Evolutionary conservation across 2,888 invertebrate species (phyloP).

Genomic region (Barypeithes pellucidus): DNA sequence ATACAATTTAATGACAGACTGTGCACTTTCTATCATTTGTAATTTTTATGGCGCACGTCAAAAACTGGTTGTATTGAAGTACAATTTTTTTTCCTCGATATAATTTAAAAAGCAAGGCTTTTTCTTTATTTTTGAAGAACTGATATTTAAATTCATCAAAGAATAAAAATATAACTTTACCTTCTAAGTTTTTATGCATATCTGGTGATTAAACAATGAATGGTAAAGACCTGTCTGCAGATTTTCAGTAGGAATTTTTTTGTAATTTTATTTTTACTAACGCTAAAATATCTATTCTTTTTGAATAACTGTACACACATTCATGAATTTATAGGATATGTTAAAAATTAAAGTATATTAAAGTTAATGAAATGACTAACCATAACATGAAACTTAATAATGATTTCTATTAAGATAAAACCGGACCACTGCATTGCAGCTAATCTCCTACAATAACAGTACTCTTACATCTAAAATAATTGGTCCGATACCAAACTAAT

Average conservation of each 20-base stretch:
- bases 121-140: too few relatives aligned
- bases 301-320: slow-evolving; percentile 6
- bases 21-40: slow-evolving; percentile 17
- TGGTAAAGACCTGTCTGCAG: too few relatives aligned
- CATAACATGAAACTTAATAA: not conserved
- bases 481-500: slow-evolving; percentile 3
- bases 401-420: slow-evolving; percentile 19
- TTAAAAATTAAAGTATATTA: slow-evolving; percentile 1
- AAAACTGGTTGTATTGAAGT: not conserved
- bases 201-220: too few relatives aligned
- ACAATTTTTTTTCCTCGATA: too few relatives aligned
- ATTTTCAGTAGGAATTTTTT: too few relatives aligned
- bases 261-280: too few relatives aligned
- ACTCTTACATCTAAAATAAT: not conserved
- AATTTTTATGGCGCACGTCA: slow-evolving; percentile 4
- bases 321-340: not conserved
- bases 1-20: not conserved
- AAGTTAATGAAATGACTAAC: slow-evolving; percentile 9
- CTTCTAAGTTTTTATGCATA: too few relatives aligned
- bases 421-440: not conserved
- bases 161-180: too few relatives aligned
- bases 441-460: slow-evolving; percentile 6
- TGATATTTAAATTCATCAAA: too few relatives aligned
- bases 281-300: too few relatives aligned
- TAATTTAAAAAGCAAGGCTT: too few relatives aligned